Percentiles rank a stretch among this genome's conserved stretches.
These are phyloP conservation scores for Leucoraja erinaceus DNA, from an alignment of 2,113 vertebrate genomes.

Conservation along the genomic window DNA sequence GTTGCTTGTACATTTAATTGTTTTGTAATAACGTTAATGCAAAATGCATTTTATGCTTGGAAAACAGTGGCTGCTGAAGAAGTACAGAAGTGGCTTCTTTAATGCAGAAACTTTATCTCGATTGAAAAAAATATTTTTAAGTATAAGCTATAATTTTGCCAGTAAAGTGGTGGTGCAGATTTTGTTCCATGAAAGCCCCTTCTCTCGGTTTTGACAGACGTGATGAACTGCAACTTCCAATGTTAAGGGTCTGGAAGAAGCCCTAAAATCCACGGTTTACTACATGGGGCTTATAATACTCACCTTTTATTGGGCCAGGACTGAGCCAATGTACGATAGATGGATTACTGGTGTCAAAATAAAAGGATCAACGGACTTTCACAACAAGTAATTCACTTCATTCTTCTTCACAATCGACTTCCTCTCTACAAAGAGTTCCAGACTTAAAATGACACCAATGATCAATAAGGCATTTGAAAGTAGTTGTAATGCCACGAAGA, in stretches of 20 bases:
- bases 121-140: neutral
- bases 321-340: neutral
- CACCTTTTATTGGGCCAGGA: neutral
- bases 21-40: neutral
- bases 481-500: neutral
- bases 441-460: neutral
- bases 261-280: neutral
- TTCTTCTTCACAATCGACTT: neutral
- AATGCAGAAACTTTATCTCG: neutral
- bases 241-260: neutral
- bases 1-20: neutral
- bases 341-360: neutral
- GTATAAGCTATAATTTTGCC: neutral
- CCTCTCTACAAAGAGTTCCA: neutral
- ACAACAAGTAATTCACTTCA: neutral
- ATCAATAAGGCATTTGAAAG: constrained; percentile 5
- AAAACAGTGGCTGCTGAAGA: neutral
- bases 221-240: neutral
- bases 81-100: too few relatives aligned
- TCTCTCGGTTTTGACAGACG: neutral
- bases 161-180: neutral
- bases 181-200: neutral
- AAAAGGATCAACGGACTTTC: neutral
- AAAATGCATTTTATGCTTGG: neutral
- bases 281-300: neutral